phyloP scores from a whole-genome alignment of 1,140 invertebrate species.

The Aporrectodea caliginosa region DNA sequence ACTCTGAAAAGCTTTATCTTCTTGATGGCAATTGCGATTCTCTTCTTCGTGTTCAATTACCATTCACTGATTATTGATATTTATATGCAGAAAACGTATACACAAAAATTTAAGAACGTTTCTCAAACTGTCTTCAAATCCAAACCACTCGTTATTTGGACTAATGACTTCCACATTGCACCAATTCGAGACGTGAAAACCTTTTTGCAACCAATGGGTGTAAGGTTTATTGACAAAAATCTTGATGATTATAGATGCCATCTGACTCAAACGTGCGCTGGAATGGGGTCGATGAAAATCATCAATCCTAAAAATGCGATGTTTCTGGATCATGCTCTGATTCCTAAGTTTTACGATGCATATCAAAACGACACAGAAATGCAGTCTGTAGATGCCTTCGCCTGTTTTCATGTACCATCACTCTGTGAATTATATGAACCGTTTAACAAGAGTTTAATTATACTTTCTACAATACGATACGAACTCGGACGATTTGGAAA shows the following conservation, averaged over 20 bases:
- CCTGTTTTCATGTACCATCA: constrained; percentile 31
- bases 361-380: constrained; percentile 34
- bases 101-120: too few species aligned
- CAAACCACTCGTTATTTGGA: neutral
- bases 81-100: too few species aligned
- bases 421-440: constrained; percentile 33
- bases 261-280: neutral
- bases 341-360: constrained; percentile 22
- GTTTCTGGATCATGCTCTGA: neutral
- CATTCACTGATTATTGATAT: too few species aligned
- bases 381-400: constrained; percentile 26
- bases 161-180: neutral
- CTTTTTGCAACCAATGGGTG: neutral
- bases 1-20: too few species aligned
- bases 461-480: constrained; percentile 27
- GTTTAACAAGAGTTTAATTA: constrained; percentile 35
- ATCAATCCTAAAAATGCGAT: constrained; percentile 3
- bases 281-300: neutral
- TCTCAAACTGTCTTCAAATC: neutral
- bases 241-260: neutral
- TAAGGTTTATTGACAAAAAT: neutral
- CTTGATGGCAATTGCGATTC: too few species aligned
- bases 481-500: constrained; percentile 25
- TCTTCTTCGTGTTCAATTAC: too few species aligned
- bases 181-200: neutral